Evolutionary conservation across 2,113 vertebrate genomes (phyloP).

Genomic region (Syrmaticus mikado): DNA sequence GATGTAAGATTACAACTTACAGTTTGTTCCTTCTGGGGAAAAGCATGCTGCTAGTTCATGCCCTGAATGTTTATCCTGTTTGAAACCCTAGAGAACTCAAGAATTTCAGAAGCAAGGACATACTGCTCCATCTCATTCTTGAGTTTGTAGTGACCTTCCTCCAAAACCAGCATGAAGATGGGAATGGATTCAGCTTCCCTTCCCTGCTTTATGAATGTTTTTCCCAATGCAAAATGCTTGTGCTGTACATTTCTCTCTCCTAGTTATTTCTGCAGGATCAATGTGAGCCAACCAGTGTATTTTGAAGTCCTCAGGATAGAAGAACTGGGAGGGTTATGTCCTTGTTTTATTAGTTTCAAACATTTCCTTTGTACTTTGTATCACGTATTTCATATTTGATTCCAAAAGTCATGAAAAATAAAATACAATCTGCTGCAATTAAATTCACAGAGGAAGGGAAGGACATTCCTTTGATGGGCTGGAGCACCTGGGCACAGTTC

Average conservation of each 20-base stretch:
- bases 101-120: conserved; percentile 10
- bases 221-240: background rate
- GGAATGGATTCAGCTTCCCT: background rate
- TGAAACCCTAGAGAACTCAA: background rate
- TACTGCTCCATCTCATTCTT: background rate
- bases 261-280: background rate
- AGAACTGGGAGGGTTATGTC: background rate
- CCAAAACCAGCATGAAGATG: background rate
- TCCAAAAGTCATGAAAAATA: background rate
- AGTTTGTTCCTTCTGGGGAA: background rate
- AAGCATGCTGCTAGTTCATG: background rate
- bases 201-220: background rate
- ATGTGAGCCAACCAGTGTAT: background rate
- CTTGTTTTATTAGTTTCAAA: conserved; percentile 13
- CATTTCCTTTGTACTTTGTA: conserved; percentile 1
- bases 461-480: background rate
- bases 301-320: conserved; percentile 6
- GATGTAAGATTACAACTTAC: background rate
- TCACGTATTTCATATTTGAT: background rate
- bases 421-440: background rate
- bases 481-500: background rate
- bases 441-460: background rate
- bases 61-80: background rate
- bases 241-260: background rate
- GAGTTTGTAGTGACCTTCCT: background rate